A percentile compares a stretch with the other conserved stretches of the same genome.
These are phyloP conservation scores for Ornithorhynchus anatinus DNA, from an alignment of 2,113 vertebrate species.

Conservation along the genomic window DNA sequence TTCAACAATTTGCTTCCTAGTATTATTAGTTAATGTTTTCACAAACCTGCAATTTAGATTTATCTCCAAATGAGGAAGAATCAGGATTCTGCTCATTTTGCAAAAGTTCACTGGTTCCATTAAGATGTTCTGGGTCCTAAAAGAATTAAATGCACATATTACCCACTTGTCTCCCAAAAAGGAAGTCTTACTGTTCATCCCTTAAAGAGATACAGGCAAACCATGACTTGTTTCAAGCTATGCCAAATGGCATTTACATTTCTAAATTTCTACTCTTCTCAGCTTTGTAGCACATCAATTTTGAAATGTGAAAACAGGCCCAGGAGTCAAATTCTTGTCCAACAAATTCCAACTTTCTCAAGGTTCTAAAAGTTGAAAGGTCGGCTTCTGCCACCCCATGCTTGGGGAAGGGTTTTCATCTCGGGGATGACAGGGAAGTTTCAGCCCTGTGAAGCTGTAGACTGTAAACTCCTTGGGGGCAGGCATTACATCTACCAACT, in stretches of 20 bases:
- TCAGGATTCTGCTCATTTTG: slow-evolving; percentile 56
- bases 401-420: too few species aligned
- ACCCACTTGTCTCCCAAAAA: not conserved
- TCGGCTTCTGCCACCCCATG: too few species aligned
- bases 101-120: slow-evolving; percentile 7
- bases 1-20: slow-evolving; percentile 1
- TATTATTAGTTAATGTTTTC: not conserved
- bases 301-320: not conserved
- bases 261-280: not conserved
- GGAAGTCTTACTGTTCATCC: not conserved
- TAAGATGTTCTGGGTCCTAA: slow-evolving; percentile 27
- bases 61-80: slow-evolving; percentile 62
- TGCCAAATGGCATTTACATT: not conserved
- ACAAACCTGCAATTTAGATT: slow-evolving; percentile 85
- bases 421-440: too few species aligned
- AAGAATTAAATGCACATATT: not conserved
- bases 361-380: too few species aligned
- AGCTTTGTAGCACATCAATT: not conserved
- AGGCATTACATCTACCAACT: too few species aligned
- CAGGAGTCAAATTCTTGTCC: too few species aligned
- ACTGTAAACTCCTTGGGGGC: too few species aligned
- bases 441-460: too few species aligned
- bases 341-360: too few species aligned
- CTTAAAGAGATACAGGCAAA: not conserved
- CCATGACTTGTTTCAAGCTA: too few species aligned